These are phyloP conservation scores for Phortica magna DNA, from an alignment of 2,888 invertebrate genomes.

Conservation along the genomic window DNA sequence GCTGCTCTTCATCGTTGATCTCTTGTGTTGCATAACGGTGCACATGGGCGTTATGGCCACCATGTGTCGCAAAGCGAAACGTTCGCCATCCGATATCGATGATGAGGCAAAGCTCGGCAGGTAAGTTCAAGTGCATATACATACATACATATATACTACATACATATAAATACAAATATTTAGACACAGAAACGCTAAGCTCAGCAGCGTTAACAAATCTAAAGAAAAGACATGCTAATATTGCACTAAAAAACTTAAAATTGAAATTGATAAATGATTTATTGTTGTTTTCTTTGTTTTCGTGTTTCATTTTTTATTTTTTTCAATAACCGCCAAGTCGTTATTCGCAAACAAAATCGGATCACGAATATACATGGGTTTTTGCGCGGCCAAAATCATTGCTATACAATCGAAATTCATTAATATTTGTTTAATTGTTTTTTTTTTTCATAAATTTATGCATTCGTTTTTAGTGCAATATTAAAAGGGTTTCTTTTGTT, in stretches of 20 bases:
- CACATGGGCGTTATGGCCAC: conserved; percentile 84
- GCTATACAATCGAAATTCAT: conserved; percentile 72
- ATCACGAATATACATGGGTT: conserved; percentile 75
- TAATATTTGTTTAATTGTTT: conserved; percentile 62
- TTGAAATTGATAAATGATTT: conserved; percentile 49
- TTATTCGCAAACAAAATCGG: conserved; percentile 61
- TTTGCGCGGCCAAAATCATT: conserved; percentile 75
- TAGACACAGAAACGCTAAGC: not conserved
- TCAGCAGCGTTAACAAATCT: conserved; percentile 12
- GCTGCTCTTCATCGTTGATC: conserved; percentile 90
- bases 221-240: conserved; percentile 59
- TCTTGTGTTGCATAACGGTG: conserved; percentile 87
- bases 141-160: not conserved
- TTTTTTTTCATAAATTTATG: conserved; percentile 34
- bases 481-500: conserved; percentile 48
- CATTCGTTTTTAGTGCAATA: conserved; percentile 61
- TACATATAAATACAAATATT: not conserved
- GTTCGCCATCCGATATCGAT: conserved; percentile 81
- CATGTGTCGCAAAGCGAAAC: conserved; percentile 80
- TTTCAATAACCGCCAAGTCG: conserved; percentile 46
- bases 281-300: conserved; percentile 41
- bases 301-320: conserved; percentile 22
- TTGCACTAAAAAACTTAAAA: conserved; percentile 71
- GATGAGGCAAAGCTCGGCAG: conserved; percentile 91
- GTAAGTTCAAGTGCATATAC: conserved; percentile 79